A percentile compares a stretch with the other conserved stretches of the same genome.
These are phyloP conservation scores for Villa cingulata DNA, from an alignment of 2,888 invertebrate species.

Conservation along the genomic window DNA sequence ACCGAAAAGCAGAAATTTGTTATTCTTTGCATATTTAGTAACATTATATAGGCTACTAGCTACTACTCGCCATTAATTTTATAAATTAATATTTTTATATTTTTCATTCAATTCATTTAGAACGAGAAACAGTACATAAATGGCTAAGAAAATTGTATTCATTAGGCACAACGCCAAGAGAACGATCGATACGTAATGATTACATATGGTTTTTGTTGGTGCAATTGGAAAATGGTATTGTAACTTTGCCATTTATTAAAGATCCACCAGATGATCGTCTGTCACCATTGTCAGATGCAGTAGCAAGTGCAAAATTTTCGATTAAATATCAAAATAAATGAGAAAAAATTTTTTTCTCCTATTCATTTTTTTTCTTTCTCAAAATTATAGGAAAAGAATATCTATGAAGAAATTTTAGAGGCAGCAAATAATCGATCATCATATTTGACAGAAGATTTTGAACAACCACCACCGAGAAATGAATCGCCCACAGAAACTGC, in stretches of 20 bases:
- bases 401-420: constrained; percentile 12
- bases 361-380: not conserved
- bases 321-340: not conserved
- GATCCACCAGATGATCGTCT: constrained; percentile 7
- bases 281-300: constrained; percentile 6
- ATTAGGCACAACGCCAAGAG: constrained; percentile 4
- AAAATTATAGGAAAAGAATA: constrained; percentile 5
- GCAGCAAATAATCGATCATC: constrained; percentile 11
- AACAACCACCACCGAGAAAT: not conserved
- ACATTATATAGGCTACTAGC: too few relatives aligned
- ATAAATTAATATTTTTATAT: not conserved
- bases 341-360: not conserved
- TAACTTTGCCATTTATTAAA: constrained; percentile 13
- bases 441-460: constrained; percentile 3
- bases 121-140: constrained; percentile 4
- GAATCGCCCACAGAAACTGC: not conserved
- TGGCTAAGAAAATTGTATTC: constrained; percentile 10
- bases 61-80: too few relatives aligned
- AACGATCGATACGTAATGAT: constrained; percentile 12
- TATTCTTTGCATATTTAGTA: too few relatives aligned
- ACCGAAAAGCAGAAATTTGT: not conserved
- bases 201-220: constrained; percentile 14
- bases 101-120: not conserved
- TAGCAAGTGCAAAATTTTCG: not conserved
- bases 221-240: constrained; percentile 12